These are phyloP conservation scores for Clytia hemisphaerica DNA, from an alignment of 30 jellyfish, hydroid and myxozoan species.

Conservation along the genomic window DNA sequence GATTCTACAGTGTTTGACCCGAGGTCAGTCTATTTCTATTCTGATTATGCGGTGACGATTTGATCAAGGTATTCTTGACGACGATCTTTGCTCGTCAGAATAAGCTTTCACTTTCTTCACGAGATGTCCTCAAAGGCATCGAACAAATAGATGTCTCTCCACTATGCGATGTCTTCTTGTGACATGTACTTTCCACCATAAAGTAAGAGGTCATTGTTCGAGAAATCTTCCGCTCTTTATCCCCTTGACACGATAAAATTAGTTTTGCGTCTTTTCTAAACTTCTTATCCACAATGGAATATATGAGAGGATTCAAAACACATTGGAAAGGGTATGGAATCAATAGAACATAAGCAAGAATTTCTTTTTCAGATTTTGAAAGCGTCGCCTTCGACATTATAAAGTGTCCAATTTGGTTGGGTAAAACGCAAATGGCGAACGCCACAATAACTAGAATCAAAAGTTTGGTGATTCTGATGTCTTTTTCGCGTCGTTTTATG, in stretches of 20 bases:
- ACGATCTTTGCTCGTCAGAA: no score
- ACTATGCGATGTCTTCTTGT: no score
- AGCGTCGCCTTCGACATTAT: background rate
- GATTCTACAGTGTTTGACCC: no score
- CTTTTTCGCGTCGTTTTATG: constrained; percentile 11
- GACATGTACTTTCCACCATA: no score
- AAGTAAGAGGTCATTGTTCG: no score
- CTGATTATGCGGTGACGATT: no score
- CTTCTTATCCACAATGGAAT: constrained; percentile 7
- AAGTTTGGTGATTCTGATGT: background rate
- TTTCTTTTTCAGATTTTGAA: background rate
- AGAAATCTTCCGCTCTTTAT: no score
- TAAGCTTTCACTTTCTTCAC: no score
- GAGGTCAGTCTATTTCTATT: no score
- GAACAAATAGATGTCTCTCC: no score
- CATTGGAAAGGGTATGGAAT: constrained; percentile 20
- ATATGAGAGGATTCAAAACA: constrained; percentile 1
- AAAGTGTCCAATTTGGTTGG: constrained; percentile 15
- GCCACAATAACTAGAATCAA: constrained; percentile 13
- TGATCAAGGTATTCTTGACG: no score
- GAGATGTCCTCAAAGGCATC: no score
- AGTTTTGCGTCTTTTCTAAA: background rate
- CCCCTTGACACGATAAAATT: background rate
- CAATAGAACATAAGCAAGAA: background rate
- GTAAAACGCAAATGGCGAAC: constrained; percentile 16